Conservation (phyloP, 2,888 invertebrate species). For the Eupithecia insigniata region DNA sequence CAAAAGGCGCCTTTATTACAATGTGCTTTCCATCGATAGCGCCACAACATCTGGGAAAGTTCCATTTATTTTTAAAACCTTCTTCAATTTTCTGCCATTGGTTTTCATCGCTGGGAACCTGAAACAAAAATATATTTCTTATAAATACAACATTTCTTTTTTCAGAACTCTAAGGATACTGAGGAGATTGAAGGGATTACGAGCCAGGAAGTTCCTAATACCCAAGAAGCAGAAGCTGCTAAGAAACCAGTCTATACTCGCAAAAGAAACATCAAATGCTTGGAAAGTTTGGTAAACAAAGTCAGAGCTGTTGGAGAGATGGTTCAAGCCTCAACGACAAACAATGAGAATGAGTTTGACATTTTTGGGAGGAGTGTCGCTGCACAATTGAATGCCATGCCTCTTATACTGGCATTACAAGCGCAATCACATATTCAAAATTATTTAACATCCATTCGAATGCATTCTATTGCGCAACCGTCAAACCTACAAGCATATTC, state of each 20-base stretch:
- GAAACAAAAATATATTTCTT: neutral
- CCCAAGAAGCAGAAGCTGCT: conserved; percentile 29
- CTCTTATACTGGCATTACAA: conserved; percentile 19
- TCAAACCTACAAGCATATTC: neutral
- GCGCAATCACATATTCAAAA: conserved; percentile 19
- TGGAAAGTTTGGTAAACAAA: conserved; percentile 39
- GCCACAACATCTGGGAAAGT: conserved; percentile 29
- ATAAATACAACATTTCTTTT: no score
- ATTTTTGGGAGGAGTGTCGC: conserved; percentile 42
- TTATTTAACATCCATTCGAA: conserved; percentile 25
- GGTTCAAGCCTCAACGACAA: conserved; percentile 31
- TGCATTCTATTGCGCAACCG: neutral
- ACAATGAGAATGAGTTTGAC: conserved; percentile 42
- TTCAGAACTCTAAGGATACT: no score
- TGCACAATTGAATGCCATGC: conserved; percentile 39
- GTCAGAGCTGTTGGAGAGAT: conserved; percentile 34
- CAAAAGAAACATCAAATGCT: conserved; percentile 37
- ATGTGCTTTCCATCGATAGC: conserved; percentile 34
- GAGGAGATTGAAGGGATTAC: no score
- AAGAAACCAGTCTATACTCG: conserved; percentile 38
- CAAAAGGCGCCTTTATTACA: conserved; percentile 29
- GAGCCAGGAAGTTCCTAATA: no score
- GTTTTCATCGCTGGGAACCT: neutral
- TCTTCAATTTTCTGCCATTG: conserved; percentile 30
- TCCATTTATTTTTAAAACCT: conserved; percentile 34